Base-by-base conservation (phyloP, 2,888 invertebrate genomes). In the Apamea epomidion region DNA sequence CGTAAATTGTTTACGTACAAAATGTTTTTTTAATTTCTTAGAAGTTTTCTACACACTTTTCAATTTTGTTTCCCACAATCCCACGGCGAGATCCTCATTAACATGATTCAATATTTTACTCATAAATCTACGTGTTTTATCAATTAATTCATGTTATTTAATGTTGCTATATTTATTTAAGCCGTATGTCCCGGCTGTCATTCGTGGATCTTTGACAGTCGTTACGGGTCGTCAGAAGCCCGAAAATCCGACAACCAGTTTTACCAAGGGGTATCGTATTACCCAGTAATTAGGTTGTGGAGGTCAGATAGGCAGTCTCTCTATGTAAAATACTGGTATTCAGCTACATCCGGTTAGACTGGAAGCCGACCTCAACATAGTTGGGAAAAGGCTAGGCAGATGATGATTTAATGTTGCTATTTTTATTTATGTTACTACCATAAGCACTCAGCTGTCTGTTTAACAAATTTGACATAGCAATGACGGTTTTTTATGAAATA, bases 1-100 rank as follows among this genome's bases (percentile, higher is more conserved):
- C n/a, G 6, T 79, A 45, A n/a, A 78, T 86, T 83, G 54, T 73
- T 62, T 45, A 65, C 37, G 18, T 29, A 25, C 51, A 14, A 72
- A 65, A 69, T 78, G 12, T 78, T 29, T 76, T 76, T 78, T 76
- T 71, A 51, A 51, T 70, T 65, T 69, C 0, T 67, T 69, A 1
- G 5, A 32, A 74, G 45, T 64, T 74, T 74, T 65, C 10, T 1
- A 45, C 12, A 29, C 16, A 45, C 0, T 67, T 60, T 67, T 67
- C n/a, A 58, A 62, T 64, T 69, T 42, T 21, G 14, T 48, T 68
- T 25, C 2, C 21, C 2, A 25, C 6, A 37, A 32, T 68, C 3
- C 8, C 2, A 5, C 7, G 21, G n/a, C 21, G 16, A 21, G 10
- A 18, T n/a, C 14, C 1, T n/a, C n/a, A 54, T 58, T 67, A 37